Percentiles rank a stretch among this genome's conserved stretches.
Conservation (phyloP, 2,888 invertebrate genomes). For the Trissoscelio sp. region DNA sequence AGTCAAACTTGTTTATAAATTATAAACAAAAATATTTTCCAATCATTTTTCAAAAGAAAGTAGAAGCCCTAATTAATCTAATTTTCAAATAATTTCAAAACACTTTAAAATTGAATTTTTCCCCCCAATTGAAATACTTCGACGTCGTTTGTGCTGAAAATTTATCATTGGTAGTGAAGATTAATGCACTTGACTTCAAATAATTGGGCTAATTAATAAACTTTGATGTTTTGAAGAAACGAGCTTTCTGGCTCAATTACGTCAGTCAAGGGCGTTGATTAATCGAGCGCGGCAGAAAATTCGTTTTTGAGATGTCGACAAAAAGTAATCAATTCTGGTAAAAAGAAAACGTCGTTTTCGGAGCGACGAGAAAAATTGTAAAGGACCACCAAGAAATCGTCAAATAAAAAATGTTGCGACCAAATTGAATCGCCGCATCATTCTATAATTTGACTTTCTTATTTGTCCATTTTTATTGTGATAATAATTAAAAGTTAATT, state of each 20-base stretch:
- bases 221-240: constrained; percentile 26
- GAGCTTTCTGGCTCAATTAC: constrained; percentile 38
- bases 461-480: background rate
- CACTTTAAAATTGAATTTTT: too few relatives aligned
- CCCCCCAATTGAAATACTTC: background rate
- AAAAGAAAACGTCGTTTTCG: constrained; percentile 40
- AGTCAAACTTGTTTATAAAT: too few relatives aligned
- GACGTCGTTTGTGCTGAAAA: background rate
- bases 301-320: constrained; percentile 47
- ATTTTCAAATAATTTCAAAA: too few relatives aligned
- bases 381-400: constrained; percentile 35
- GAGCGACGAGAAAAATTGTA: constrained; percentile 47
- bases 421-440: constrained; percentile 36
- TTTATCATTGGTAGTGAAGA: constrained; percentile 7
- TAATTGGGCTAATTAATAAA: constrained; percentile 48
- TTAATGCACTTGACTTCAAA: constrained; percentile 15
- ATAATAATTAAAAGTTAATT: background rate
- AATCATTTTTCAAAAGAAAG: too few relatives aligned
- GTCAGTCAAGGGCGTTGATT: constrained; percentile 66
- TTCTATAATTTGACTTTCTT: background rate
- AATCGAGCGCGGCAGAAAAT: constrained; percentile 51
- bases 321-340: constrained; percentile 48
- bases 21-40: too few relatives aligned
- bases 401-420: constrained; percentile 26
- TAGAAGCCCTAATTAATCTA: too few relatives aligned